These are phyloP conservation scores for Furcula furcula DNA, from an alignment of 2,888 invertebrate genomes.

Conservation along the genomic window DNA sequence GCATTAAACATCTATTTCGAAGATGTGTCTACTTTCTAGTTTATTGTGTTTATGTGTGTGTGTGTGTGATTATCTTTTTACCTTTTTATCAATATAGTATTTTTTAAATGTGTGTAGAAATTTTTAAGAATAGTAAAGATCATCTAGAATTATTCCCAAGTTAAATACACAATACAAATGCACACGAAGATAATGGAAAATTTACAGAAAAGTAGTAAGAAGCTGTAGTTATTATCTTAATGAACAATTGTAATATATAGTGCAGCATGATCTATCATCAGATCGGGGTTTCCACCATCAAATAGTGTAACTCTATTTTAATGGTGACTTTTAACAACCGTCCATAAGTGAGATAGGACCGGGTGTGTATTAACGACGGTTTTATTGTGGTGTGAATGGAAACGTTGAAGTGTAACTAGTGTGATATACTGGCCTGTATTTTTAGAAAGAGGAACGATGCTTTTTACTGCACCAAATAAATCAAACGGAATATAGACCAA, in stretches of 20 bases:
- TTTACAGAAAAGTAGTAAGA: too few relatives aligned
- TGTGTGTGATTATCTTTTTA: too few relatives aligned
- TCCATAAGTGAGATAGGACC: constrained; percentile 36
- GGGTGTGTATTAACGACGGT: constrained; percentile 50
- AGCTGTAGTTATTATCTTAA: too few relatives aligned
- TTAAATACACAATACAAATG: too few relatives aligned
- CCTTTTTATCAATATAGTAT: too few relatives aligned
- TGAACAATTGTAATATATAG: background rate
- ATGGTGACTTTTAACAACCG: constrained; percentile 57
- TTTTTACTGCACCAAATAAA: constrained; percentile 1
- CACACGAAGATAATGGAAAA: too few relatives aligned
- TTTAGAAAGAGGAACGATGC: constrained; percentile 24
- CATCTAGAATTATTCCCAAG: too few relatives aligned
- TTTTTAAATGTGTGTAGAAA: too few relatives aligned
- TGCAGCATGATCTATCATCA: constrained; percentile 6
- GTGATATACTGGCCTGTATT: constrained; percentile 31
- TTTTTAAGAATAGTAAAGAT: too few relatives aligned
- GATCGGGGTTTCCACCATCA: constrained; percentile 19
- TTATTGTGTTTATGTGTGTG: too few relatives aligned
- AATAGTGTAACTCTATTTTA: constrained; percentile 36
- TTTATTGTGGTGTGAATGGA: constrained; percentile 67
- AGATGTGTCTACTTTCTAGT: too few relatives aligned
- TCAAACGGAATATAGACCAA: background rate
- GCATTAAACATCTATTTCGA: too few relatives aligned
- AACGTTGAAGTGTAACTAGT: constrained; percentile 47